These are phyloP conservation scores for Astatotilapia flaviijosephi DNA, from an alignment of 2,113 vertebrate genomes.

Conservation along the genomic window DNA sequence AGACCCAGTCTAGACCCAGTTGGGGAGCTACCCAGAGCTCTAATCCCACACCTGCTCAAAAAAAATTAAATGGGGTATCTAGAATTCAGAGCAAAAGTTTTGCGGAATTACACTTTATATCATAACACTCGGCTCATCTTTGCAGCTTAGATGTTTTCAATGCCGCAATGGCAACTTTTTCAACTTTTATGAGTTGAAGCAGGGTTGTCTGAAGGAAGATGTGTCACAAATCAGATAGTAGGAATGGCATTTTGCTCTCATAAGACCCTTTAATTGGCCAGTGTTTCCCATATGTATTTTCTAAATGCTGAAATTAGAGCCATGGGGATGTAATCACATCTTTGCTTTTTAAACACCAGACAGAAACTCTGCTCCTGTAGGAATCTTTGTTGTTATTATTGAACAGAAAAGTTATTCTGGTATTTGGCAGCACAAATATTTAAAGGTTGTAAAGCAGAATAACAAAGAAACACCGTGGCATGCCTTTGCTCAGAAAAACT, in stretches of 20 bases:
- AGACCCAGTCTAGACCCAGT: no score
- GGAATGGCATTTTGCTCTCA: background rate
- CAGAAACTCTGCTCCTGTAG: background rate
- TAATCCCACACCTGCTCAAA: background rate
- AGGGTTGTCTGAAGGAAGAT: background rate
- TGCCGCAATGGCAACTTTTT: background rate
- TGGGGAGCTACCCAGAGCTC: no score
- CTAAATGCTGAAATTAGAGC: background rate
- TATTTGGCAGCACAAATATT: background rate
- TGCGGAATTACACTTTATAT: background rate
- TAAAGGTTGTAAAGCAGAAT: background rate
- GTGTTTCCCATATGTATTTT: background rate
- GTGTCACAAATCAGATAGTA: background rate
- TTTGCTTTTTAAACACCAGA: background rate
- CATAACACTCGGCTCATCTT: background rate
- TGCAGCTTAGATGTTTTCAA: background rate
- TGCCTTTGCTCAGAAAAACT: background rate
- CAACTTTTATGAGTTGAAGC: background rate
- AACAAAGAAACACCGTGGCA: background rate
- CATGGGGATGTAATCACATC: background rate
- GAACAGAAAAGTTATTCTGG: background rate
- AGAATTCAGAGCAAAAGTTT: background rate
- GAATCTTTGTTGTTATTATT: background rate
- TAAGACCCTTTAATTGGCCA: background rate
- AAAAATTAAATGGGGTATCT: background rate